A percentile compares a stretch with the other conserved stretches of the same genome.
phyloP scores from a whole-genome alignment of 1,140 invertebrate genomes.

The Macrobrachium nipponense region DNA sequence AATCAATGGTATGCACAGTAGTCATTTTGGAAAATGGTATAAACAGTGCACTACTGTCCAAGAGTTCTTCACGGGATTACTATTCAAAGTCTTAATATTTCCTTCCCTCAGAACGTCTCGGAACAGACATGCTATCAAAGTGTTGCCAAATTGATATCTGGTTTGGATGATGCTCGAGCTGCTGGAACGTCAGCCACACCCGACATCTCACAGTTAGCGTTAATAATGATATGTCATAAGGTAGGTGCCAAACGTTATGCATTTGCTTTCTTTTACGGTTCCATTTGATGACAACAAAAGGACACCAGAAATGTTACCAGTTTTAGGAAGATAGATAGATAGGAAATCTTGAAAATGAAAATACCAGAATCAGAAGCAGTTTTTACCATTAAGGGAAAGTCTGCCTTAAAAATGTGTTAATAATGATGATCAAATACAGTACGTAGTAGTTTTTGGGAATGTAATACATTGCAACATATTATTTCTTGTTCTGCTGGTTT shows the following conservation, averaged over 20 bases:
- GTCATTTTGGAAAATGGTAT: neutral
- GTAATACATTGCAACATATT: too few relatives aligned
- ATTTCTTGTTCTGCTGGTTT: too few relatives aligned
- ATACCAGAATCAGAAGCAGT: too few relatives aligned
- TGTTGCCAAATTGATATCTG: slow-evolving; percentile 74
- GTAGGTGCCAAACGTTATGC: neutral
- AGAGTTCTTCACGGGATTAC: neutral
- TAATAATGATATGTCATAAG: slow-evolving; percentile 28
- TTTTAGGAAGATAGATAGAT: too few relatives aligned
- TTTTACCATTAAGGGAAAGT: too few relatives aligned
- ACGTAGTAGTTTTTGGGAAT: too few relatives aligned
- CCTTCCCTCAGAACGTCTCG: slow-evolving; percentile 71
- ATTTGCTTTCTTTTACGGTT: neutral
- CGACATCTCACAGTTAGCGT: slow-evolving; percentile 19
- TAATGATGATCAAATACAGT: too few relatives aligned
- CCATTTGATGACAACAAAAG: neutral
- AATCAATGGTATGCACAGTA: neutral
- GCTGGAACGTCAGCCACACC: slow-evolving; percentile 33
- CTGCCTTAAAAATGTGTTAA: too few relatives aligned
- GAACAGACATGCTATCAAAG: slow-evolving; percentile 77
- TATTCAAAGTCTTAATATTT: neutral
- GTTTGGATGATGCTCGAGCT: slow-evolving; percentile 70
- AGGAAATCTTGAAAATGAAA: too few relatives aligned
- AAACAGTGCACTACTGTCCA: neutral
- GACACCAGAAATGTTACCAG: too few relatives aligned